phyloP scores from a whole-genome alignment of 1,140 invertebrate genomes.

The Tachypleus tridentatus region DNA sequence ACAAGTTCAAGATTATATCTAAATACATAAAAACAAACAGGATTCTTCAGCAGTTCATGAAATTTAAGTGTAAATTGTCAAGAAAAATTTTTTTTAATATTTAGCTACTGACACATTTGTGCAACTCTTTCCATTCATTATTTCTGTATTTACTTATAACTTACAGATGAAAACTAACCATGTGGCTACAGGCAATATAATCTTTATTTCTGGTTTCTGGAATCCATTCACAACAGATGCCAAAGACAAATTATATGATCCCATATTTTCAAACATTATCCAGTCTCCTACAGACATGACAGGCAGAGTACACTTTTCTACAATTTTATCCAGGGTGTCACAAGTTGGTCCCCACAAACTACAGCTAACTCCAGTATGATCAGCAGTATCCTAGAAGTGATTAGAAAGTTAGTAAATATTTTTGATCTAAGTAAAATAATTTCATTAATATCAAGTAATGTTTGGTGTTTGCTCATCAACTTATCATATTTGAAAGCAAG shows the following conservation, averaged over 20 bases:
- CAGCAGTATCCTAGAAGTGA: not conserved
- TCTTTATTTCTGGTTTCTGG: conserved; percentile 26
- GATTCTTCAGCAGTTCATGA: too few species aligned
- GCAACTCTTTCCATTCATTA: too few species aligned
- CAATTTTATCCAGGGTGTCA: conserved; percentile 38
- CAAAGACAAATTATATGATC: conserved; percentile 40
- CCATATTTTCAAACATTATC: conserved; percentile 38
- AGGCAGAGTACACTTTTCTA: conserved; percentile 27
- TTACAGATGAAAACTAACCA: too few species aligned
- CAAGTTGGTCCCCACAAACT: conserved; percentile 42
- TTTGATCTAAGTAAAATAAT: not conserved
- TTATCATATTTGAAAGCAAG: not conserved
- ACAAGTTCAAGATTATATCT: too few species aligned
- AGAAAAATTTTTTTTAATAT: too few species aligned
- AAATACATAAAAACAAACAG: too few species aligned
- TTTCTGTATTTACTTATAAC: too few species aligned
- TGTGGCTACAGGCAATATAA: not conserved
- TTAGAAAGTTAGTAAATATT: not conserved
- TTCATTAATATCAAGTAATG: too few species aligned
- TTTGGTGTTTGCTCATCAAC: not conserved
- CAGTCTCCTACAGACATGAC: conserved; percentile 36
- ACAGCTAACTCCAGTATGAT: conserved; percentile 4
- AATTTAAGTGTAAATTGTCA: too few species aligned
- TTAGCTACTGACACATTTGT: too few species aligned
- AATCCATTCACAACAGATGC: conserved; percentile 40